A percentile compares a stretch with the other conserved stretches of the same genome.
phyloP scores from a whole-genome alignment of 2,888 invertebrate species.

The Strigamia transsilvanica region DNA sequence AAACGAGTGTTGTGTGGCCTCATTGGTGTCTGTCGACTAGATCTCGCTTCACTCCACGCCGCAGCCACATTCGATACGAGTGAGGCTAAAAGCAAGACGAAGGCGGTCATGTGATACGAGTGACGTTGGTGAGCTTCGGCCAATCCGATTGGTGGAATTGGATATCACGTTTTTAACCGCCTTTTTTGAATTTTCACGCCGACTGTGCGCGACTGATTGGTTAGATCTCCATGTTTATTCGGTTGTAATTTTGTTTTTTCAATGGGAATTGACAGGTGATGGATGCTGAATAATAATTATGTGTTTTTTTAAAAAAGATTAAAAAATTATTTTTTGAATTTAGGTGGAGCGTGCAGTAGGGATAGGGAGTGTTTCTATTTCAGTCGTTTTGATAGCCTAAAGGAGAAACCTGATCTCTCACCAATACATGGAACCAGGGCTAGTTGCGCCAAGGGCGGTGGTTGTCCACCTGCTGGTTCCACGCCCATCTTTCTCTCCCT shows the following conservation, averaged over 20 bases:
- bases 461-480: slow-evolving; percentile 47
- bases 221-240: not conserved
- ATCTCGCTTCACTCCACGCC: not conserved
- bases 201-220: not conserved
- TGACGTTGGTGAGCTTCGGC: not conserved
- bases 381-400: slow-evolving; percentile 12
- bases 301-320: not conserved
- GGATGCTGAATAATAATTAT: not conserved
- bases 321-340: not conserved
- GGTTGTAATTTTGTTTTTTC: not conserved
- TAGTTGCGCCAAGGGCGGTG: slow-evolving; percentile 49
- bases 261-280: not conserved
- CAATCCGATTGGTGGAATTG: not conserved
- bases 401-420: slow-evolving; percentile 47
- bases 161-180: not conserved
- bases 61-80: slow-evolving; percentile 26
- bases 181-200: slow-evolving; percentile 27
- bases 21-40: slow-evolving; percentile 1
- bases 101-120: slow-evolving; percentile 22
- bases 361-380: slow-evolving; percentile 10
- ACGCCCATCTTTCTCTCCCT: slow-evolving; percentile 44
- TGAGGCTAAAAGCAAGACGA: not conserved
- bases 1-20: not conserved
- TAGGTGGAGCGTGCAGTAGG: not conserved
- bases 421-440: slow-evolving; percentile 44